A percentile compares a stretch with the other conserved stretches of the same genome.
Evolutionary conservation across 1,140 invertebrate species (phyloP).

Genomic region (Dendrolimus punctatus): DNA sequence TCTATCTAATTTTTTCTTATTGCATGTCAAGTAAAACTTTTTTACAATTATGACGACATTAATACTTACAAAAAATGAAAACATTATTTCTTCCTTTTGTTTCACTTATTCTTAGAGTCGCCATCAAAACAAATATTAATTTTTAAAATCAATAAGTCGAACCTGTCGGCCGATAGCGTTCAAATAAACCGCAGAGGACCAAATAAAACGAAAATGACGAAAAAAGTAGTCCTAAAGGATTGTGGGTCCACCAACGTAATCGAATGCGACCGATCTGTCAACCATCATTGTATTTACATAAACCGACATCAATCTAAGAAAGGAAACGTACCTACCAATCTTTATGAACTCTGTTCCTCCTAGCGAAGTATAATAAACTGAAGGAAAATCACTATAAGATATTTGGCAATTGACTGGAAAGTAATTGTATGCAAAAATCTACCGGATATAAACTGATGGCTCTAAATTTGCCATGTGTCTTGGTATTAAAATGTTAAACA

Average conservation of each 20-base stretch:
- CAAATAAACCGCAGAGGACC: constrained; percentile 51
- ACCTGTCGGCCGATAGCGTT: constrained; percentile 57
- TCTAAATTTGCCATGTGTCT: no score
- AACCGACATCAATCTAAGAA: constrained; percentile 31
- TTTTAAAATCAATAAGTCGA: constrained; percentile 58
- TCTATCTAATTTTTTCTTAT: no score
- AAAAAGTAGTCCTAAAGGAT: constrained; percentile 32
- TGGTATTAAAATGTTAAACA: no score
- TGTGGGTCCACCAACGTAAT: constrained; percentile 19
- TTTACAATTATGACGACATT: no score
- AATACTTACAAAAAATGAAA: no score
- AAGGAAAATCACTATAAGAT: no score
- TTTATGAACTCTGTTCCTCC: no score
- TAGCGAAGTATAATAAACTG: no score
- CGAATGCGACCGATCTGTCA: constrained; percentile 55
- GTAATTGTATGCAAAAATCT: no score
- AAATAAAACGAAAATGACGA: constrained; percentile 51
- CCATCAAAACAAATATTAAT: constrained; percentile 57
- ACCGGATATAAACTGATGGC: no score
- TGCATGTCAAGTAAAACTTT: no score
- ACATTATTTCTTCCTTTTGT: constrained; percentile 16
- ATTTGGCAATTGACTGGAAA: no score
- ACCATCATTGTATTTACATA: constrained; percentile 48
- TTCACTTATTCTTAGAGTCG: constrained; percentile 28
- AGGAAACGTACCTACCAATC: constrained; percentile 8